These are phyloP conservation scores for Altica lythri DNA, from an alignment of 2,888 invertebrate species.

Conservation along the genomic window DNA sequence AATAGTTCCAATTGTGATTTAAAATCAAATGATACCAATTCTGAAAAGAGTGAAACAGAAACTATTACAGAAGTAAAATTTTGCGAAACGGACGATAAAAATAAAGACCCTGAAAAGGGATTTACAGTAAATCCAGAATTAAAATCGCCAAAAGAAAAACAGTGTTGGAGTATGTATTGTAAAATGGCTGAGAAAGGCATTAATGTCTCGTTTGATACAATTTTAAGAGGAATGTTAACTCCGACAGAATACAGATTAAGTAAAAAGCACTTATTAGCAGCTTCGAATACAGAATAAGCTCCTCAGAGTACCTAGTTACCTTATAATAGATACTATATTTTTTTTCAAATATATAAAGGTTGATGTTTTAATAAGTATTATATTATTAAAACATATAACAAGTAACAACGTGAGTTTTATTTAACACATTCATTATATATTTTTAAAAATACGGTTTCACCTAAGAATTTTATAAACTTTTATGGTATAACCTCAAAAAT, in stretches of 20 bases:
- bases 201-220: slow-evolving; percentile 70
- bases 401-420: no score
- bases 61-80: neutral
- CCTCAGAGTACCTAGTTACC: slow-evolving; percentile 14
- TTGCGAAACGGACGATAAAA: neutral
- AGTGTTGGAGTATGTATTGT: slow-evolving; percentile 71
- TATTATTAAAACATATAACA: no score
- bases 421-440: no score
- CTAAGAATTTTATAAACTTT: no score
- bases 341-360: no score
- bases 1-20: no score
- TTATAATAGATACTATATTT: no score
- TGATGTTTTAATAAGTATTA: no score
- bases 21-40: no score
- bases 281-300: slow-evolving; percentile 5
- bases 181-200: slow-evolving; percentile 72
- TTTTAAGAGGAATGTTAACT: slow-evolving; percentile 71
- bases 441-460: no score
- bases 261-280: slow-evolving; percentile 47
- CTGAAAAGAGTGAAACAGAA: no score
- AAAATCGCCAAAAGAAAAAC: slow-evolving; percentile 52
- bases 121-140: slow-evolving; percentile 16
- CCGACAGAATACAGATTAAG: slow-evolving; percentile 72
- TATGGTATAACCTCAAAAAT: no score
- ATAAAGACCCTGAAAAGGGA: slow-evolving; percentile 18